These are phyloP conservation scores for Pollicipes pollicipes DNA, from an alignment of 1,140 invertebrate genomes.

Conservation along the genomic window DNA sequence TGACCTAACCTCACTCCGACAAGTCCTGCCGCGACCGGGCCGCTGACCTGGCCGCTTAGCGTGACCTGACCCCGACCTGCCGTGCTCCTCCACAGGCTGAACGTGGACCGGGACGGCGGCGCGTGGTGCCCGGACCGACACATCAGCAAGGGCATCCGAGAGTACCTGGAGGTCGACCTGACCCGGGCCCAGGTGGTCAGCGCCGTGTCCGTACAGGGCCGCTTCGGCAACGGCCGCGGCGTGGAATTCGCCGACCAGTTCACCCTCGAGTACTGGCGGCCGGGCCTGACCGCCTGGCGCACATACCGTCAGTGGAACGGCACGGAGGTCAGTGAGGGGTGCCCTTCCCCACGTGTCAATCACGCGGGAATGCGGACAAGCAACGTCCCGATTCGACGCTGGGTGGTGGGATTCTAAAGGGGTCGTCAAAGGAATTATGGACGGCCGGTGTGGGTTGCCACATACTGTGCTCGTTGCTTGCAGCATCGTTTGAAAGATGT, in stretches of 20 bases:
- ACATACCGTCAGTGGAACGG: constrained; percentile 42
- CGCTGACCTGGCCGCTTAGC: not conserved
- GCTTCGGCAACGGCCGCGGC: constrained; percentile 56
- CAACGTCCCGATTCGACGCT: too few relatives aligned
- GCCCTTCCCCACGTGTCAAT: too few relatives aligned
- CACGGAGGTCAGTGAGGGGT: constrained; percentile 35
- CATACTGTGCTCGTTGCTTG: not conserved
- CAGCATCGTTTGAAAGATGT: not conserved
- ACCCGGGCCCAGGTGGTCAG: constrained; percentile 43
- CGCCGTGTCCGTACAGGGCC: constrained; percentile 55
- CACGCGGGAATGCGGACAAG: too few relatives aligned
- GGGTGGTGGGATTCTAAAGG: too few relatives aligned
- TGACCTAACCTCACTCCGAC: too few relatives aligned
- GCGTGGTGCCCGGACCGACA: constrained; percentile 62
- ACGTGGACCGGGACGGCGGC: constrained; percentile 51
- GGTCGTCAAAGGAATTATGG: too few relatives aligned
- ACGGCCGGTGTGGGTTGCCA: too few relatives aligned
- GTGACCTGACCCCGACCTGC: not conserved
- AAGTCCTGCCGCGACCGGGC: too few relatives aligned
- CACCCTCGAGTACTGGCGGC: constrained; percentile 51
- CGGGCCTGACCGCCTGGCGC: constrained; percentile 40
- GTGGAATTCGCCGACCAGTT: constrained; percentile 57
- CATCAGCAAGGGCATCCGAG: constrained; percentile 43
- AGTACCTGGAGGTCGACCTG: constrained; percentile 64
- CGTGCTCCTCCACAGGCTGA: constrained; percentile 41